A percentile compares a stretch with the other conserved stretches of the same genome.
Conservation (phyloP, 2,113 vertebrate genomes). For the Leucopternis melanops region DNA sequence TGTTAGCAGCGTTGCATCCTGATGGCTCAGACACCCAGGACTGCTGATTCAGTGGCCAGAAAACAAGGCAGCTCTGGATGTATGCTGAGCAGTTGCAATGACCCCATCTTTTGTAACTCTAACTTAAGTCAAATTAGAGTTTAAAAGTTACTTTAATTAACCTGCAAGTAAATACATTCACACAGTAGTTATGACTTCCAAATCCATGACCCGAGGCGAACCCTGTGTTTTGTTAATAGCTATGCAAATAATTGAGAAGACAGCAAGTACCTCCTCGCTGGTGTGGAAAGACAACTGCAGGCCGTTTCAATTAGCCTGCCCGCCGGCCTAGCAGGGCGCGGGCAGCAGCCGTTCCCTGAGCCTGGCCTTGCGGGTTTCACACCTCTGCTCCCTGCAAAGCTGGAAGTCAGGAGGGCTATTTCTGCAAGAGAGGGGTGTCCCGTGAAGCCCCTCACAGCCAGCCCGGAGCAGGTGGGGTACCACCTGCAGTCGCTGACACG, state of each 20-base stretch:
- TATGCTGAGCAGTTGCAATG: background rate
- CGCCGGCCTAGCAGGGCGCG: background rate
- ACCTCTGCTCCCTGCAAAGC: background rate
- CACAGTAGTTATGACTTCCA: background rate
- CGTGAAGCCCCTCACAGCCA: fast-evolving
- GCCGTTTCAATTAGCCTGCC: background rate
- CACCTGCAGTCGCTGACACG: fast-evolving
- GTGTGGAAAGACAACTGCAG: background rate
- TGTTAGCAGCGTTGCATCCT: background rate
- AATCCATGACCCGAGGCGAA: background rate
- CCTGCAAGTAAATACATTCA: background rate
- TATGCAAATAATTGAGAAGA: background rate
- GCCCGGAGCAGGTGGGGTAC: fast-evolving
- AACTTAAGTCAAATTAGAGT: background rate
- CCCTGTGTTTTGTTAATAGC: background rate
- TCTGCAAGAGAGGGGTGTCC: background rate
- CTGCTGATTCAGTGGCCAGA: background rate
- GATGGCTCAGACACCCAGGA: background rate
- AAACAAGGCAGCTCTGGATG: background rate
- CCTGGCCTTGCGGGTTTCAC: background rate
- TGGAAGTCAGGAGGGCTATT: background rate
- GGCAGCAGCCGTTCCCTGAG: background rate
- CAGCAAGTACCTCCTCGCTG: fast-evolving
- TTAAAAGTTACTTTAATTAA: background rate
- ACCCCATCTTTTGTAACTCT: background rate